A percentile compares a stretch with the other conserved stretches of the same genome.
These are phyloP conservation scores for Resseliella maxima DNA, from an alignment of 2,888 invertebrate species.

Conservation along the genomic window DNA sequence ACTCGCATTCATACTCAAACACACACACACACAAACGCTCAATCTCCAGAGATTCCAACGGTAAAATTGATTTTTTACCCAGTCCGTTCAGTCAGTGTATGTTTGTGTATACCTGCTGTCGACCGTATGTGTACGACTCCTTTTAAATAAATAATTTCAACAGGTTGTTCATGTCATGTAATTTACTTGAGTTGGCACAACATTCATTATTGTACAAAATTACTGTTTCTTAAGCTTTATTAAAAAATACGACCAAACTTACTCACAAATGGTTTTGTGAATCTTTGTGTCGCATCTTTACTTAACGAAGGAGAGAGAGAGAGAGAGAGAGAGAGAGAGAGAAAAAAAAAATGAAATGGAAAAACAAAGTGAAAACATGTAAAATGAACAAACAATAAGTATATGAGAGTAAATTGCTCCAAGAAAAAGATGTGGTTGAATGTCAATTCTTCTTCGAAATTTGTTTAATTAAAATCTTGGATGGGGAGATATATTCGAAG, in stretches of 20 bases:
- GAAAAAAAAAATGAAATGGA: neutral
- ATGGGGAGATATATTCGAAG: neutral
- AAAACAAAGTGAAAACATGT: neutral
- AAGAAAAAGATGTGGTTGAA: neutral
- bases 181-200: conserved; percentile 1
- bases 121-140: neutral
- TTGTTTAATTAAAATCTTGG: neutral
- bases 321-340: neutral
- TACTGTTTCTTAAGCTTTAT: conserved; percentile 14
- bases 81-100: neutral
- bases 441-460: neutral
- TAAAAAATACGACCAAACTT: neutral
- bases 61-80: conserved; percentile 32
- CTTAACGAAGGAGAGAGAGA: neutral
- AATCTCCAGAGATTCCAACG: neutral
- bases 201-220: conserved; percentile 23
- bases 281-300: neutral
- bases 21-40: neutral
- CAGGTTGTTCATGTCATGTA: conserved; percentile 27
- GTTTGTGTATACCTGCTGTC: neutral
- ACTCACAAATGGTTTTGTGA: neutral
- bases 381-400: too few relatives aligned
- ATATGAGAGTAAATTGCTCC: too few relatives aligned
- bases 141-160: conserved; percentile 51
- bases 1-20: too few relatives aligned